These are phyloP conservation scores for Microplitis demolitor DNA, from an alignment of 1,140 invertebrate genomes.

Conservation along the genomic window DNA sequence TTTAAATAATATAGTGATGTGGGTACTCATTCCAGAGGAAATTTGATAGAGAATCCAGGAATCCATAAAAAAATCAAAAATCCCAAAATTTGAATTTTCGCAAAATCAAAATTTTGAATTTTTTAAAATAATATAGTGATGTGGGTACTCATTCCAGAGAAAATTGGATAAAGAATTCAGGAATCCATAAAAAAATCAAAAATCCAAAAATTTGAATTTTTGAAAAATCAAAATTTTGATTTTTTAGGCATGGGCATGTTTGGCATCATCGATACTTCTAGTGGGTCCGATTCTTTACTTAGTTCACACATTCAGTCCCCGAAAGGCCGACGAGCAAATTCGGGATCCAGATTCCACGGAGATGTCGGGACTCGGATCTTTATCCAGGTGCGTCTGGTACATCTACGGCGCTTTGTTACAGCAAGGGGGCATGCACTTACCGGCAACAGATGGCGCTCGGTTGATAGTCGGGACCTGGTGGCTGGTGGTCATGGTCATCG, in stretches of 20 bases:
- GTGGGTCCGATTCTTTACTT: conserved; percentile 81
- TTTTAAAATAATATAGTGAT: no score
- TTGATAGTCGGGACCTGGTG: conserved; percentile 90
- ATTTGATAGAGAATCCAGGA: neutral
- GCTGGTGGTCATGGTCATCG: conserved; percentile 86
- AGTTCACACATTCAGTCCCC: conserved; percentile 75
- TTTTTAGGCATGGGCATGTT: conserved; percentile 80
- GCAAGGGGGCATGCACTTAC: conserved; percentile 88
- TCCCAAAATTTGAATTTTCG: neutral
- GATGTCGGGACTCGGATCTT: conserved; percentile 41
- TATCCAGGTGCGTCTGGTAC: conserved; percentile 83
- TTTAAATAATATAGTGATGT: no score
- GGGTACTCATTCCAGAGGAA: no score
- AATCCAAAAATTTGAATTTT: neutral
- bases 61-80: neutral
- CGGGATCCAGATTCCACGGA: neutral
- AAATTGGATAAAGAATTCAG: neutral
- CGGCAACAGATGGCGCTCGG: conserved; percentile 84
- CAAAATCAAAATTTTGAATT: no score
- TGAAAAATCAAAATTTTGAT: neutral
- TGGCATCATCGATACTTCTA: conserved; percentile 72
- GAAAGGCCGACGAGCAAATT: conserved; percentile 55
- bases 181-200: neutral
- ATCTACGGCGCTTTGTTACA: conserved; percentile 87
- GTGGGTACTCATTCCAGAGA: no score